Percentiles rank a stretch among this genome's conserved stretches.
Conservation (phyloP, 2,888 invertebrate genomes). For the Pyrrhosoma nymphula region DNA sequence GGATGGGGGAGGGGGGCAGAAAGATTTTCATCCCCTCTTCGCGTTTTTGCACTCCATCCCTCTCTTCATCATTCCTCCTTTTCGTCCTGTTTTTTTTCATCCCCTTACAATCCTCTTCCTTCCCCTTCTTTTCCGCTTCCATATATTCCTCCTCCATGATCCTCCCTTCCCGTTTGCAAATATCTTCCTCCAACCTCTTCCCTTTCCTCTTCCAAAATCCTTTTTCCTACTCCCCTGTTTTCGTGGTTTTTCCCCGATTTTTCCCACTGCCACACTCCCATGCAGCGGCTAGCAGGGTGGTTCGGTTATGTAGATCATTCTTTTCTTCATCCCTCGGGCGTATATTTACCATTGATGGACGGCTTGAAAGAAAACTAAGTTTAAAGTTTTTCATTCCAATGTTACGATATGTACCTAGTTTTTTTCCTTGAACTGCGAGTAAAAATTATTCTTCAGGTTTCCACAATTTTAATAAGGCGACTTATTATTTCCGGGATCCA, state of each 20-base stretch:
- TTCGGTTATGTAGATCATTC: too few relatives aligned
- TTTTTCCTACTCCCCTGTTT: background rate
- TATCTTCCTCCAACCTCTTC: background rate
- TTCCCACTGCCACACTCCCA: background rate
- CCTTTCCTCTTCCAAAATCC: background rate
- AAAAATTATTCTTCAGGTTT: too few relatives aligned
- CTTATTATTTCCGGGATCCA: too few relatives aligned
- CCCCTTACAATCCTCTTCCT: background rate
- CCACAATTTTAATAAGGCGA: too few relatives aligned
- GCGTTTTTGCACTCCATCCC: background rate
- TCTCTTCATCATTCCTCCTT: background rate
- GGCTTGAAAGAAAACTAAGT: too few relatives aligned
- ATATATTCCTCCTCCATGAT: background rate
- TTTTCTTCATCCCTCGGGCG: background rate
- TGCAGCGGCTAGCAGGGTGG: too few relatives aligned
- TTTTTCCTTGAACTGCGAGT: too few relatives aligned
- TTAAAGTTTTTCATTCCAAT: too few relatives aligned
- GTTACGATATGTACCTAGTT: too few relatives aligned
- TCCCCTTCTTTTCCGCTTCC: background rate
- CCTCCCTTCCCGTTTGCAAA: background rate
- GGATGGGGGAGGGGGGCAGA: background rate
- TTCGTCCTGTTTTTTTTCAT: background rate
- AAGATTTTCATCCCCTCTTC: background rate
- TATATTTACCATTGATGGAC: background rate
- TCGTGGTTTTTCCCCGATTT: background rate